Percentiles rank a stretch among this genome's conserved stretches.
Conservation (phyloP, 1,140 invertebrate genomes). For the Apis laboriosa region DNA sequence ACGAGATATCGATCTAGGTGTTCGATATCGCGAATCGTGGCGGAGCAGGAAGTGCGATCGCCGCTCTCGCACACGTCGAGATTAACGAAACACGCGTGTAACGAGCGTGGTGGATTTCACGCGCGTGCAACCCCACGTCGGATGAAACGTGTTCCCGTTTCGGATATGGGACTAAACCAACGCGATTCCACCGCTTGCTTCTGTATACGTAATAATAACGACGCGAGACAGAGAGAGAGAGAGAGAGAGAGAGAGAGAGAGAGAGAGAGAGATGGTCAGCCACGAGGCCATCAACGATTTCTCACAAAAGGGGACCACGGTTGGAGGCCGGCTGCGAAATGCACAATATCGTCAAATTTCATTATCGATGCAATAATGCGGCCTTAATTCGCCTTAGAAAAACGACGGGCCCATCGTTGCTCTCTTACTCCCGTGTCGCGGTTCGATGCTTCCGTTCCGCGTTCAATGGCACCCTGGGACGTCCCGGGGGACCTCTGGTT, state of each 20-base stretch:
- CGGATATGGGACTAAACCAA: slow-evolving; percentile 48
- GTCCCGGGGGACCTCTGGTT: slow-evolving; percentile 48
- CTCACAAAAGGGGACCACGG: slow-evolving; percentile 67
- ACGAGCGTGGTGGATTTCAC: slow-evolving; percentile 70
- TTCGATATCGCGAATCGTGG: slow-evolving; percentile 28
- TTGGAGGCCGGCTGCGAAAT: slow-evolving; percentile 72
- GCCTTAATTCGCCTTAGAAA: slow-evolving; percentile 73
- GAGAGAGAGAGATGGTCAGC: slow-evolving; percentile 56
- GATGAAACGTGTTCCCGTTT: slow-evolving; percentile 42
- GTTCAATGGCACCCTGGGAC: slow-evolving; percentile 58
- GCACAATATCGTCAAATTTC: slow-evolving; percentile 81
- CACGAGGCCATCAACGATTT: slow-evolving; percentile 69
- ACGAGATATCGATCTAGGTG: slow-evolving; percentile 33
- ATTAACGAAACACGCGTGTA: slow-evolving; percentile 69
- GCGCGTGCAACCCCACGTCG: slow-evolving; percentile 66
- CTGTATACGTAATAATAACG: slow-evolving; percentile 52
- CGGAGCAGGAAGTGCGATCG: slow-evolving; percentile 2
- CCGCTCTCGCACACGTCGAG: slow-evolving; percentile 32
- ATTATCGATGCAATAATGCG: slow-evolving; percentile 80
- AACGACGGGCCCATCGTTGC: slow-evolving; percentile 18
- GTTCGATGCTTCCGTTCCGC: slow-evolving; percentile 38
- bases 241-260: slow-evolving; percentile 25
- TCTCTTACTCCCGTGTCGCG: slow-evolving; percentile 37
- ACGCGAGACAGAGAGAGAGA: slow-evolving; percentile 35
- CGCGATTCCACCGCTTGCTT: background rate